Evolutionary conservation across 2,113 vertebrate genomes (phyloP).

Genomic region (Chaetorhynchus papuensis): DNA sequence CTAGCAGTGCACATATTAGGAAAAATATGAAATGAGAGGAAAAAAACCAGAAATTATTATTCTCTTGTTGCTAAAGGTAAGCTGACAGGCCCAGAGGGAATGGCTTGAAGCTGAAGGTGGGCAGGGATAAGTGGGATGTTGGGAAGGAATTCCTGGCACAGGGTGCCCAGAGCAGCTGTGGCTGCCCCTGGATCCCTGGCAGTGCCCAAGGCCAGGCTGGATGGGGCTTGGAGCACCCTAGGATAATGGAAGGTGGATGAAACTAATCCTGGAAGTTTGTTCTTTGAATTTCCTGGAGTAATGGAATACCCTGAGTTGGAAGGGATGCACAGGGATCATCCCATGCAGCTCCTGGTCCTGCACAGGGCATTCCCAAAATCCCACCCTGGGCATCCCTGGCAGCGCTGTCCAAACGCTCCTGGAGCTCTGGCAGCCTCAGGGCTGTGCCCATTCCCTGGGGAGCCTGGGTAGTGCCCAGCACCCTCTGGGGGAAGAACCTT

Average conservation of each 20-base stretch:
- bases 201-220: not conserved
- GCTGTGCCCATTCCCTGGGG: not conserved
- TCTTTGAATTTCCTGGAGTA: not conserved
- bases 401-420: rapidly evolving
- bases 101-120: not conserved
- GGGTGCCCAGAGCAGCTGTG: not conserved
- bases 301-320: not conserved
- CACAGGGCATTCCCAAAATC: not conserved
- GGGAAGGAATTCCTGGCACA: not conserved
- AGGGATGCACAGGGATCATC: not conserved
- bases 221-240: not conserved
- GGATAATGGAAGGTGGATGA: rapidly evolving
- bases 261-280: not conserved
- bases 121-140: not conserved
- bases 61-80: not conserved
- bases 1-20: not conserved
- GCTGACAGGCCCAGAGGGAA: not conserved
- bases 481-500: not conserved
- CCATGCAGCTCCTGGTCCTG: not conserved
- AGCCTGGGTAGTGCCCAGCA: not conserved
- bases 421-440: not conserved
- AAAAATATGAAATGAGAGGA: not conserved
- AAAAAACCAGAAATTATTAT: not conserved
- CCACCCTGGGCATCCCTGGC: not conserved
- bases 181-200: not conserved